These are phyloP conservation scores for Trachelus tabidus DNA, from an alignment of 2,888 invertebrate species.

Conservation along the genomic window DNA sequence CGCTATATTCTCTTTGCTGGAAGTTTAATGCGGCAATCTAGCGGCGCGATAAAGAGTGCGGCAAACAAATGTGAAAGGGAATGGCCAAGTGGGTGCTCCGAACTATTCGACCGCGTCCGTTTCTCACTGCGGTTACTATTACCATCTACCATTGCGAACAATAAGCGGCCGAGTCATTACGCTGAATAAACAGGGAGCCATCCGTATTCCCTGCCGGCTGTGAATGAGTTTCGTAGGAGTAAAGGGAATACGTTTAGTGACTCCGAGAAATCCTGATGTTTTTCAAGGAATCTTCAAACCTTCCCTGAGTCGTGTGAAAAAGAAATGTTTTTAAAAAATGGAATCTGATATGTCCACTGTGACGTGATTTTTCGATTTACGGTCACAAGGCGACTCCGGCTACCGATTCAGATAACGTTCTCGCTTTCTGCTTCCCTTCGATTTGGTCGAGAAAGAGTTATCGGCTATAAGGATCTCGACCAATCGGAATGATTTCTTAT, in stretches of 20 bases:
- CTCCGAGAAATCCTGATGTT: background rate
- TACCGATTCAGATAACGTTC: too few relatives aligned
- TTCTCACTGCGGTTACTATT: constrained; percentile 13
- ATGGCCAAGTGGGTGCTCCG: constrained; percentile 49
- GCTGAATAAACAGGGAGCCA: constrained; percentile 53
- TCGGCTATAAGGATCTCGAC: too few relatives aligned
- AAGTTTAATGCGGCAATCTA: constrained; percentile 65
- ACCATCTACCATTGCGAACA: constrained; percentile 28
- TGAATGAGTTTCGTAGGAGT: background rate
- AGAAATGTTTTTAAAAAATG: too few relatives aligned
- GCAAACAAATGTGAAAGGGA: constrained; percentile 63
- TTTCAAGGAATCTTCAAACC: background rate
- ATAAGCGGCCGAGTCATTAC: constrained; percentile 53
- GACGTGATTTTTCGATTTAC: too few relatives aligned
- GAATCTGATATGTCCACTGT: too few relatives aligned
- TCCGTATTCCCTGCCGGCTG: background rate
- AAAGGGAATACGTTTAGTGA: background rate
- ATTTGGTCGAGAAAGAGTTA: too few relatives aligned
- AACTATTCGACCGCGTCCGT: constrained; percentile 23
- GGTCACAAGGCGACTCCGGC: too few relatives aligned
- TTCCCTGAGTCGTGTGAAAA: too few relatives aligned
- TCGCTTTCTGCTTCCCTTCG: too few relatives aligned
- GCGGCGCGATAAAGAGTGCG: constrained; percentile 64
- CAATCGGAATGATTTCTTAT: too few relatives aligned
- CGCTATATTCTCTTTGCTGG: constrained; percentile 61